Percentiles rank a stretch among this genome's conserved stretches.
Evolutionary conservation across 30 jellyfish, hydroid and myxozoan species (phyloP).

Genomic region (Haliclystus octoradiatus): DNA sequence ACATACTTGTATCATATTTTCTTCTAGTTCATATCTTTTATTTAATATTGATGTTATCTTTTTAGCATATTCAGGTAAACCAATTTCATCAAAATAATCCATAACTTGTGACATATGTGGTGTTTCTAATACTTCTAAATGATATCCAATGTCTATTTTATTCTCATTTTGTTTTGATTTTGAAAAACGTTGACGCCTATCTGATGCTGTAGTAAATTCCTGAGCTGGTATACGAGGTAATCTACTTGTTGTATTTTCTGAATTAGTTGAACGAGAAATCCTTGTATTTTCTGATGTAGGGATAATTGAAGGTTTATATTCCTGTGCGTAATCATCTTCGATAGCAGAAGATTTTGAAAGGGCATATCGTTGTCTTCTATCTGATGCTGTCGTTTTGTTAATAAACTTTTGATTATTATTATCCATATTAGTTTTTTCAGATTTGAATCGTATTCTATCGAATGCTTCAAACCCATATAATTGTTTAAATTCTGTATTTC

Average conservation of each 20-base stretch:
- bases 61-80: conserved; percentile 24
- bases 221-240: not conserved
- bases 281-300: not conserved
- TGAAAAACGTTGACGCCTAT: not conserved
- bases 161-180: not conserved
- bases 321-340: too few species aligned
- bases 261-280: not conserved
- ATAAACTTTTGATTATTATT: not conserved
- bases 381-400: not conserved
- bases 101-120: not conserved
- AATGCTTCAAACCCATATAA: not conserved
- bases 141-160: not conserved
- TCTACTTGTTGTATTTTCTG: not conserved
- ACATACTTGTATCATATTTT: conserved; percentile 24
- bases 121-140: not conserved
- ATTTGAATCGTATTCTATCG: not conserved
- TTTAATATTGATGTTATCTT: conserved; percentile 22
- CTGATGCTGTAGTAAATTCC: not conserved
- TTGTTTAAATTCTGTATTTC: not conserved
- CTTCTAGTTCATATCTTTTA: conserved; percentile 45
- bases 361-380: not conserved
- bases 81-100: conserved; percentile 5
- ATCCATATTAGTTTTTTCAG: not conserved
- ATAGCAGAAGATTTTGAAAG: not conserved
- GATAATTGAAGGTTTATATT: not conserved